These are phyloP conservation scores for Saguinus imperator DNA, from an alignment of 2,113 vertebrate species.

Conservation along the genomic window DNA sequence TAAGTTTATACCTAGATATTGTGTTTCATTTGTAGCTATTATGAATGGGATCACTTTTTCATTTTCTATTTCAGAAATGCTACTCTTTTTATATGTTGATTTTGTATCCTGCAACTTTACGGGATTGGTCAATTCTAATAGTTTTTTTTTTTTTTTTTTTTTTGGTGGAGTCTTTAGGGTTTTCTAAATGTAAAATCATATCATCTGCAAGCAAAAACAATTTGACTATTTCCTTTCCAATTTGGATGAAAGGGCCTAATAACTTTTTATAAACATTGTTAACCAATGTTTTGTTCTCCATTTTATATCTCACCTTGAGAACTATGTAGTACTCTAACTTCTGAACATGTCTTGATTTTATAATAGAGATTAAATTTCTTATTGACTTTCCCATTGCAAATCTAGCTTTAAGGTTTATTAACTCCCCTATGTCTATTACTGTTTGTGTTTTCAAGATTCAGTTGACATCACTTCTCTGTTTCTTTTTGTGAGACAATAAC, in stretches of 20 bases:
- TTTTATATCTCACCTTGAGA: background rate
- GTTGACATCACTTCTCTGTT: background rate
- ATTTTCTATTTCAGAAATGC: background rate
- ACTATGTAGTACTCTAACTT: background rate
- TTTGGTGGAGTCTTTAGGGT: background rate
- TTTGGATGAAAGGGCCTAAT: background rate
- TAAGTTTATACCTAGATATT: background rate
- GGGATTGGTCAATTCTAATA: background rate
- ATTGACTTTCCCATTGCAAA: background rate
- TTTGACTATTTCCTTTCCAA: background rate
- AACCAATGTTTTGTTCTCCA: background rate
- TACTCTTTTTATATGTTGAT: background rate
- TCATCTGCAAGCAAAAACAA: background rate
- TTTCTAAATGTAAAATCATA: background rate
- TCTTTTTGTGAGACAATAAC: background rate
- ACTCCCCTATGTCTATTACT: background rate
- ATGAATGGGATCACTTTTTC: background rate
- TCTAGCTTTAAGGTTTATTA: background rate
- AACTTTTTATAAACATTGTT: background rate
- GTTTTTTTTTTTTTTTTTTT: background rate
- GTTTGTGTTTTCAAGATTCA: background rate
- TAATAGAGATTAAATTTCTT: background rate
- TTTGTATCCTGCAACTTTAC: background rate
- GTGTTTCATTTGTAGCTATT: background rate
- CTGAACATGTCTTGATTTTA: conserved; percentile 4